A percentile compares a stretch with the other conserved stretches of the same genome.
These are phyloP conservation scores for Arothron firmamentum DNA, from an alignment of 2,113 vertebrate species.

Conservation along the genomic window DNA sequence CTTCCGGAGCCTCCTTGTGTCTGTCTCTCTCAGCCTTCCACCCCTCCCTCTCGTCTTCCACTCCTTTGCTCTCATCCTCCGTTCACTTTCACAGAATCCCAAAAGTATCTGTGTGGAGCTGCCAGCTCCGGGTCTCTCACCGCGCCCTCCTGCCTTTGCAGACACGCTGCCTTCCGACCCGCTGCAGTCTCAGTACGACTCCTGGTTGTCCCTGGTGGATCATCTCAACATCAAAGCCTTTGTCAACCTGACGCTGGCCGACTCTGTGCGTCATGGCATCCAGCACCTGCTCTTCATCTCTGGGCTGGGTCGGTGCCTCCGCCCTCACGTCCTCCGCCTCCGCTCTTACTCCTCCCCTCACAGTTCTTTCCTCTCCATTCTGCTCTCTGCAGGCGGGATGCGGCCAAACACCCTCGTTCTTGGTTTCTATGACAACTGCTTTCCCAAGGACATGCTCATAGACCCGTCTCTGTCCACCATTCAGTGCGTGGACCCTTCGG, in stretches of 20 bases:
- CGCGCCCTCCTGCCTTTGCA: conserved; percentile 28
- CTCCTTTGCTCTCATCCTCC: background rate
- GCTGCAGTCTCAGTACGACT: conserved; percentile 83
- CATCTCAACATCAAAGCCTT: conserved; percentile 89
- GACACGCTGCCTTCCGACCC: conserved; percentile 83
- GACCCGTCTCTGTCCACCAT: conserved; percentile 50
- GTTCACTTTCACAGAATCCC: conserved; percentile 6
- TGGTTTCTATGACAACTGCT: conserved; percentile 81
- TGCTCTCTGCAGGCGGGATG: conserved; percentile 80
- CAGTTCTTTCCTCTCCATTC: background rate
- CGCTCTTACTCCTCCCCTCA: background rate
- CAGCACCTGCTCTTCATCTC: conserved; percentile 91
- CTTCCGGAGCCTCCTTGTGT: conserved; percentile 3
- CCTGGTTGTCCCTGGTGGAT: conserved; percentile 87
- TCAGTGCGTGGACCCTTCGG: conserved; percentile 17
- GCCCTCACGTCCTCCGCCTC: no score
- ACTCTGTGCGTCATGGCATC: conserved; percentile 81
- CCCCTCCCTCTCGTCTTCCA: conserved; percentile 11
- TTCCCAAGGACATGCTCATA: conserved; percentile 74
- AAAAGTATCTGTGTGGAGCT: background rate
- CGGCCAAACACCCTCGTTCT: conserved; percentile 87
- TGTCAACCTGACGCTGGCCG: conserved; percentile 83
- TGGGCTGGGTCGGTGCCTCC: conserved; percentile 80
- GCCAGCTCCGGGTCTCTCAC: background rate
- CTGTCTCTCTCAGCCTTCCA: conserved; percentile 16